A percentile compares a stretch with the other conserved stretches of the same genome.
These are phyloP conservation scores for Eristalinus aeneus DNA, from an alignment of 2,888 invertebrate species.

Conservation along the genomic window DNA sequence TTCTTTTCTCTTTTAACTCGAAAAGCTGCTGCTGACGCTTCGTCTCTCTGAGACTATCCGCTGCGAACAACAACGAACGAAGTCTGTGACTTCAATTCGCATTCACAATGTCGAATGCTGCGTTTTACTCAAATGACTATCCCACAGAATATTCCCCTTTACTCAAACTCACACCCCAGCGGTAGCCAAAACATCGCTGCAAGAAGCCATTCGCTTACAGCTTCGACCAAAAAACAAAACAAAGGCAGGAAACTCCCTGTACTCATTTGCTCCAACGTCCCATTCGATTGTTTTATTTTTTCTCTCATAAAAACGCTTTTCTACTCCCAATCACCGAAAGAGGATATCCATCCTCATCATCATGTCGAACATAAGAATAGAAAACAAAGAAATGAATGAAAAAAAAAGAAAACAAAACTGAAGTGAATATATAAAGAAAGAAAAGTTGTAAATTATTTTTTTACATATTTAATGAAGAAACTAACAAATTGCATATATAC, in stretches of 20 bases:
- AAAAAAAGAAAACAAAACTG: constrained; percentile 29
- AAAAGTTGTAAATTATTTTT: constrained; percentile 70
- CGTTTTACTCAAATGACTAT: neutral
- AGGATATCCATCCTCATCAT: constrained; percentile 17
- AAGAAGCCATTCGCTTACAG: constrained; percentile 11
- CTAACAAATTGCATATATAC: constrained; percentile 18
- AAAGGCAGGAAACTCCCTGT: constrained; percentile 34
- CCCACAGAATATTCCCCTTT: neutral
- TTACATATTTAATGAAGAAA: constrained; percentile 63
- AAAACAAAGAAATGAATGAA: constrained; percentile 28
- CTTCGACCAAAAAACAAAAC: constrained; percentile 24
- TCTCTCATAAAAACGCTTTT: constrained; percentile 43
- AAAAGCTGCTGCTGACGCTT: too few relatives aligned
- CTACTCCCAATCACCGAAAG: constrained; percentile 40
- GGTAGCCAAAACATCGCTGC: neutral
- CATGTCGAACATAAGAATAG: constrained; percentile 40
- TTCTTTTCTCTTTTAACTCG: too few relatives aligned
- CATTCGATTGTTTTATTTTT: neutral
- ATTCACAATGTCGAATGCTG: neutral
- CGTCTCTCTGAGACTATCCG: neutral
- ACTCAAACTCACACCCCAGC: neutral
- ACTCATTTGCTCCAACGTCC: neutral
- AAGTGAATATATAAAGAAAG: constrained; percentile 33
- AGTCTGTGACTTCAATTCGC: neutral
- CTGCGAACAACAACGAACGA: neutral